Evolutionary conservation across 2,888 invertebrate genomes (phyloP), one percentile per base, ranked within the genome.

Genomic region (Actias luna): DNA sequence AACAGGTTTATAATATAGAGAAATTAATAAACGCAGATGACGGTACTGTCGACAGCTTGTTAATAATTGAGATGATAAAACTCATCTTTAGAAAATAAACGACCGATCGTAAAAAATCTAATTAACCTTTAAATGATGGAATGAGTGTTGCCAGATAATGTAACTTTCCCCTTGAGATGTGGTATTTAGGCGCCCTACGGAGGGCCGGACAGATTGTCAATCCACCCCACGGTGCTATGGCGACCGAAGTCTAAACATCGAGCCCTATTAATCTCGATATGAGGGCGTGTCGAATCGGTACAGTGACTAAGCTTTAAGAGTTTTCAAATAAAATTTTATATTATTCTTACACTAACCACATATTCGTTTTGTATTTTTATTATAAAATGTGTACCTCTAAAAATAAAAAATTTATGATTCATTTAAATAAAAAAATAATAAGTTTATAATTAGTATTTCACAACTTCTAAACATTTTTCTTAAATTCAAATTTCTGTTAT

Each of bases 221-320:
- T 83, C 78, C 79, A 74, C 84, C 84, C 83, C 69, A 69, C 76
- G 82, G 74, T 81, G 84, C 87, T 80, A 90, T 90, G 87, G 80
- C 83, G 81, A 92, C 90, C 79, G 78, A 70, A 75, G 83, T 79
- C 88, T 87, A 91, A 90, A 92, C 92, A 92, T 72, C 72, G 72
- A 71, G 82, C 85, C 85, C 87, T 87, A 91, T 90, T 89, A 91
- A 90, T 91, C 91, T 89, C 88, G 69, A 73, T 73, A 84, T 77
- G 76, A 87, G 88, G 90, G 90, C 84, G 90, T 86, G 83, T 80
- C 85, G 80, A 84, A 83, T 80, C 65, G 59, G 69, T 70, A 79
- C 79, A 80, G 85, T 84, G 76, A 76, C 78, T 78, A 64, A 8
- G 31, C 75, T 65, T 70, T 64, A 65, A 10, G n/a, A 55, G n/a